phyloP scores from a whole-genome alignment of 2,797 vertebrate species.

The Hozukius guyotensis region DNA sequence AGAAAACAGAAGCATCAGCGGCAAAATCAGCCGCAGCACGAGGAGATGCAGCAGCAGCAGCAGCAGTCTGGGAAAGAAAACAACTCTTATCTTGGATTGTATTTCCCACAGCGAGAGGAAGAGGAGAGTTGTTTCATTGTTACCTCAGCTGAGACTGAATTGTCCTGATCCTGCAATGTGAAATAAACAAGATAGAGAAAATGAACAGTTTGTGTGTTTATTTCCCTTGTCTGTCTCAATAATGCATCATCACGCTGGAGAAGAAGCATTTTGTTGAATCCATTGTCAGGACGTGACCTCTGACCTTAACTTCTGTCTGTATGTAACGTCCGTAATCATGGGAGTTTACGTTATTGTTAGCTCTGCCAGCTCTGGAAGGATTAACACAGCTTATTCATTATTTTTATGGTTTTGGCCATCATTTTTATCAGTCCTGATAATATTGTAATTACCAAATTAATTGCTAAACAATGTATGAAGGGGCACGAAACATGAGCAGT shows the following conservation, averaged over 20 bases:
- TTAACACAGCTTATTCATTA: background rate
- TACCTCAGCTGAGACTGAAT: background rate
- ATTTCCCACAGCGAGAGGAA: conserved; percentile 4
- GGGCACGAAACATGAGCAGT: background rate
- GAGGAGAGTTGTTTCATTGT: background rate
- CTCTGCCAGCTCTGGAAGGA: background rate
- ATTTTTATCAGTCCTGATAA: background rate
- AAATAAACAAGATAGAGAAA: conserved; percentile 14
- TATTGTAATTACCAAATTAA: background rate
- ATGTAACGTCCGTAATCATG: background rate
- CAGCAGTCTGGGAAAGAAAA: conserved; percentile 10
- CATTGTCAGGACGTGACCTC: background rate
- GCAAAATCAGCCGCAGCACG: conserved; percentile 21
- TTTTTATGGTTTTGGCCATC: background rate
- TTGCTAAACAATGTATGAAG: background rate
- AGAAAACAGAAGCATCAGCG: conserved; percentile 24
- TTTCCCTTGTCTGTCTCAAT: background rate
- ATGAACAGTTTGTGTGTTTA: background rate
- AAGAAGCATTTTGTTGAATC: background rate
- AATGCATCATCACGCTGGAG: background rate
- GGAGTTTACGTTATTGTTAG: background rate
- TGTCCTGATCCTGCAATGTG: background rate
- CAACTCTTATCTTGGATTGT: conserved; percentile 10
- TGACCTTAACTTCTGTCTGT: background rate
- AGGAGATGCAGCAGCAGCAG: background rate